Base-by-base conservation (phyloP, 2,888 invertebrate genomes). In the Stenichneumon culpator region DNA sequence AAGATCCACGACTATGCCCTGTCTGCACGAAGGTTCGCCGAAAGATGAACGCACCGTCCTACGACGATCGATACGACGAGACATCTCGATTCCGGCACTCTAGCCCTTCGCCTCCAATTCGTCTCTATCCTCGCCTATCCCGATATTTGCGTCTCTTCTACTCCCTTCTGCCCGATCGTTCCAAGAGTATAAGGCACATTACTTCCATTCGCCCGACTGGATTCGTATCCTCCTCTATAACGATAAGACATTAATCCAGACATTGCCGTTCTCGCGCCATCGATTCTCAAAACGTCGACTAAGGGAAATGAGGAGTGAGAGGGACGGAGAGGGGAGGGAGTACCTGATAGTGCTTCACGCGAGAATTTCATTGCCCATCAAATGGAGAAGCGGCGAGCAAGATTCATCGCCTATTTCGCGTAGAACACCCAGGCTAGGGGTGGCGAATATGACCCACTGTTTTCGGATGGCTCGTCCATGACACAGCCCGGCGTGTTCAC, bases 31-130 rank as follows among this genome's bases (percentile, higher is more conserved):
- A 81, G 72, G 25, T 63, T 75, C 63, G 44, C 75, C 60, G 52
- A 75, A 25, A 19, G 63, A 69, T 68, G 69, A 81, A 68, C 65
- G 73, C 72, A 36, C 54, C 47, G 32, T 67, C 39, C 69, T 63
- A 65, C 22, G 54, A 68, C 25, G 84, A 84, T 84, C 84, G 63
- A 84, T 84, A 81, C 69, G 84, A 69, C 84, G 84, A 84, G 81
- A 84, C 84, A 67, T 78, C 78, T 81, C 78, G 81, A 72, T 81
- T 78, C 65, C 70, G 54, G n/a, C 16, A 50, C 9, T 80, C 44
- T 19, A 50, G 36, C 72, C 70, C 75, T 70, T 72, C 60, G 32
- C 28, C 25, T 60, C 57, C 72, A 36, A 57, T 52, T 83, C 52
- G 60, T 63, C 50, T 79, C 52, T 28, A 68, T 52, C 44, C 9